A percentile compares a stretch with the other conserved stretches of the same genome.
Conservation (phyloP, 2,888 invertebrate species). For the Ochropacha duplaris region DNA sequence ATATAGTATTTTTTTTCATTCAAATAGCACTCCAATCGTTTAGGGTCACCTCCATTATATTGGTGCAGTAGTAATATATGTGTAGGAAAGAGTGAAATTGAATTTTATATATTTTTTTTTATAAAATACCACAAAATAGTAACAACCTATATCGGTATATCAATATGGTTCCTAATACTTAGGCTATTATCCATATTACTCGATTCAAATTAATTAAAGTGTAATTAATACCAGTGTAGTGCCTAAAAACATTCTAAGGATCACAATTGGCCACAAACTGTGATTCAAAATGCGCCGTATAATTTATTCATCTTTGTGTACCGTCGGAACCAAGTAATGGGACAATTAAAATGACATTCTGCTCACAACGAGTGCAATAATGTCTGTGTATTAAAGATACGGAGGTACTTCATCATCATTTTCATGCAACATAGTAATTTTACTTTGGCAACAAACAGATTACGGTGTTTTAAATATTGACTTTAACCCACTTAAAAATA, state of each 20-base stretch:
- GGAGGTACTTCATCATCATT: background rate
- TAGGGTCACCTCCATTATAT: background rate
- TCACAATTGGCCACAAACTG: constrained; percentile 2
- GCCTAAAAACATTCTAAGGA: background rate
- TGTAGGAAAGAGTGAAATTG: too few relatives aligned
- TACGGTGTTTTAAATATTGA: too few relatives aligned
- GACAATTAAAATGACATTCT: constrained; percentile 44
- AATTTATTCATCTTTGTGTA: constrained; percentile 30
- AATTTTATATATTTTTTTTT: too few relatives aligned
- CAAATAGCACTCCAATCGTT: background rate
- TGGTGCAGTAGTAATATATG: too few relatives aligned
- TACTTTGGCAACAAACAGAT: too few relatives aligned
- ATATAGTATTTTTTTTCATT: background rate
- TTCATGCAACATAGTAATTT: background rate
- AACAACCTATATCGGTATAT: too few relatives aligned
- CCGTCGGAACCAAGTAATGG: constrained; percentile 18
- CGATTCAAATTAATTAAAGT: background rate
- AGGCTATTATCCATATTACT: too few relatives aligned
- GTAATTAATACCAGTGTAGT: too few relatives aligned
- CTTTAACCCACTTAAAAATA: too few relatives aligned
- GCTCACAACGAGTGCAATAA: constrained; percentile 5
- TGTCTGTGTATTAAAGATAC: background rate
- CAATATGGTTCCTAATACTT: too few relatives aligned
- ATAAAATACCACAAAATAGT: too few relatives aligned
- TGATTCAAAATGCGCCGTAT: constrained; percentile 22